Evolutionary conservation across 1,140 invertebrate genomes (phyloP).

Genomic region (Drosophila kurseongensis): DNA sequence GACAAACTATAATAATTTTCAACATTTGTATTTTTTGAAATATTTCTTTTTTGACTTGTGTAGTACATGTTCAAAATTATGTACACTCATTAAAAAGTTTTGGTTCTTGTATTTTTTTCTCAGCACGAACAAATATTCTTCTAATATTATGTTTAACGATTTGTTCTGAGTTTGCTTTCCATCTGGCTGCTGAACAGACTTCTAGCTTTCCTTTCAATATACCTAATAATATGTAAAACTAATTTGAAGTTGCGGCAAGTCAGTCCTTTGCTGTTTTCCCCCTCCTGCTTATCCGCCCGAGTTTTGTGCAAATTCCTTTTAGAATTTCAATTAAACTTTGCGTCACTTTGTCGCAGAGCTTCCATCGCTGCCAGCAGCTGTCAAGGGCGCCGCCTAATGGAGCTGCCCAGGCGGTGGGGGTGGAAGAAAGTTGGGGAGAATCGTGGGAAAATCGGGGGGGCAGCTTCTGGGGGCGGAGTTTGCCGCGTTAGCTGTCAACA

Average conservation of each 20-base stretch:
- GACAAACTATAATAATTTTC: too few relatives aligned
- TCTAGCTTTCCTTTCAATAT: constrained; percentile 22
- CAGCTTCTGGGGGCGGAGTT: constrained; percentile 16
- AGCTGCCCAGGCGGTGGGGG: constrained; percentile 25
- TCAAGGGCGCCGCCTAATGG: constrained; percentile 65
- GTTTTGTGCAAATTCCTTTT: constrained; percentile 58
- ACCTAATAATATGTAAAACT: constrained; percentile 69
- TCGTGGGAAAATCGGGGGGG: not conserved
- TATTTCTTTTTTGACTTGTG: too few relatives aligned
- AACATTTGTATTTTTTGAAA: too few relatives aligned
- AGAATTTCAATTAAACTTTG: constrained; percentile 81
- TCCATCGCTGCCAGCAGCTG: constrained; percentile 61
- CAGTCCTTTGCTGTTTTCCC: constrained; percentile 25
- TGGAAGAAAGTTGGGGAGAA: not conserved
- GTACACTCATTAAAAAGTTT: not conserved
- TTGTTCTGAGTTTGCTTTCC: constrained; percentile 6
- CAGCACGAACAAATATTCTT: not conserved
- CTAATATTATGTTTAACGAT: not conserved
- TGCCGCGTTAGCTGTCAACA: constrained; percentile 68
- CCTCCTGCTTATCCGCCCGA: constrained; percentile 26
- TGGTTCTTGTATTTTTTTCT: not conserved
- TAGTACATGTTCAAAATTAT: too few relatives aligned
- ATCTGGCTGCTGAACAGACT: not conserved
- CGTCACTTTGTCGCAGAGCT: constrained; percentile 70
- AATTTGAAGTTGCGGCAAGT: constrained; percentile 61